phyloP scores from a whole-genome alignment of 2,113 vertebrate species.

The Mustelus asterias region DNA sequence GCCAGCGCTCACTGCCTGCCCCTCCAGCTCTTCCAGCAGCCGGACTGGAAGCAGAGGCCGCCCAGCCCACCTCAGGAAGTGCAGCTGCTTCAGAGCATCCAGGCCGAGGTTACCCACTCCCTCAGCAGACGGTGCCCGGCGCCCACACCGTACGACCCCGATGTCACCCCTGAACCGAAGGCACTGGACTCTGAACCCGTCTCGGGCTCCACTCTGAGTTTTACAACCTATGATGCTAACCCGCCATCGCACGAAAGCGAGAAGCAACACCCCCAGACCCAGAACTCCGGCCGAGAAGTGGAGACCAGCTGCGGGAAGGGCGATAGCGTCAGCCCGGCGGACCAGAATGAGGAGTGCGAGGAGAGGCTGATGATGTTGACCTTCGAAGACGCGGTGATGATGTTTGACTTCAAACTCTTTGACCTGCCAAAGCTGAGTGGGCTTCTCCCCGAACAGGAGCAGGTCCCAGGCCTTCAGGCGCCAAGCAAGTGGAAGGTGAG shows the following conservation, averaged over 20 bases:
- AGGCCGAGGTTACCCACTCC: background rate
- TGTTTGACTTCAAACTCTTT: conserved; percentile 33
- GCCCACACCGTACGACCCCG: background rate
- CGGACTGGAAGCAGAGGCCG: background rate
- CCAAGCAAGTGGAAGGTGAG: background rate
- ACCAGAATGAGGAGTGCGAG: background rate
- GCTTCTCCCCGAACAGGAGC: background rate
- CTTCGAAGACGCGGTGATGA: conserved; percentile 31
- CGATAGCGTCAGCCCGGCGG: background rate
- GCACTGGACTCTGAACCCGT: background rate
- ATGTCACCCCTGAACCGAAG: background rate
- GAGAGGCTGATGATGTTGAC: conserved; percentile 1
- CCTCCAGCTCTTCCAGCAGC: background rate
- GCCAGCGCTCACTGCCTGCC: background rate
- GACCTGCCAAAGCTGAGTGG: background rate
- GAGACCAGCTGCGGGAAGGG: background rate
- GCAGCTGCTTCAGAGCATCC: background rate
- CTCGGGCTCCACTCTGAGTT: background rate
- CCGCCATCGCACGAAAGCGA: background rate
- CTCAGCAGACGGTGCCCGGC: background rate
- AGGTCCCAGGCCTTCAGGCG: background rate
- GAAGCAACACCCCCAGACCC: background rate
- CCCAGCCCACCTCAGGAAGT: background rate
- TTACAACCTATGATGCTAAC: too few species aligned
- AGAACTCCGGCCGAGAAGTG: background rate